Base-by-base conservation (phyloP, 2,797 vertebrate genomes). In the Monodelphis domestica region DNA sequence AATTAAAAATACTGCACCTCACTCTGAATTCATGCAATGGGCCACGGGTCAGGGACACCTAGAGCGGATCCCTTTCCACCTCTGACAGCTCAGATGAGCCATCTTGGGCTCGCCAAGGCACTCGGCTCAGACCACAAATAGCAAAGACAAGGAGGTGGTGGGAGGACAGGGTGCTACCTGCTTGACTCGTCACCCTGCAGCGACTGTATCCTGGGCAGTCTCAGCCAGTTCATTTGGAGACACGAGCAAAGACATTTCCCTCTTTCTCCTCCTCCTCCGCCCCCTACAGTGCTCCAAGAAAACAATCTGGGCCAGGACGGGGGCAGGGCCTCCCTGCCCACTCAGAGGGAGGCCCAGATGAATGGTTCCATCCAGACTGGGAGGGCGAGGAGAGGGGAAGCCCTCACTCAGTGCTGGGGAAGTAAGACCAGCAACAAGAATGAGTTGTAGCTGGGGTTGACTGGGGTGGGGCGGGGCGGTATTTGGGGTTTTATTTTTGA, bases 401-500 rank as follows among this genome's bases (percentile, higher is more conserved):
- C 70, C 38, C 70, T 45, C 24, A 26, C 38, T 78, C 21, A 63
- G 4, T 63, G 59, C 59, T 63, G 59, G 12, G 59, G 33, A 63
- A 63, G n/a, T 63, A 63, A 63, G 14, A 28, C 53, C 2, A 12
- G 52, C 55, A 29, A 2, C 15, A 54, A 89, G 59, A 38, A 1
- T 0, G 0, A 7, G 1, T 4, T 87, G 28, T 33, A 87, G 12
- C 11, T 6, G 54, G 28, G 26, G 28, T 12, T 5, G 33, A 54
- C 38, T 12, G 4, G 30, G 28, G 29, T 0, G 3, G 92, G 53
- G 52, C 2, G 51, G 21, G 38, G 1, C 3, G 21, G 21, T 45
- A 78, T 78, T 78, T 78, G 29, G 70, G 33, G 70, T n/a, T 26
- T 26, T 24, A 78, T 52, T 54, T 54, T 52, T 7, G 63, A 53